phyloP scores from a whole-genome alignment of 2,113 vertebrate species.

The Taxidea taxus region DNA sequence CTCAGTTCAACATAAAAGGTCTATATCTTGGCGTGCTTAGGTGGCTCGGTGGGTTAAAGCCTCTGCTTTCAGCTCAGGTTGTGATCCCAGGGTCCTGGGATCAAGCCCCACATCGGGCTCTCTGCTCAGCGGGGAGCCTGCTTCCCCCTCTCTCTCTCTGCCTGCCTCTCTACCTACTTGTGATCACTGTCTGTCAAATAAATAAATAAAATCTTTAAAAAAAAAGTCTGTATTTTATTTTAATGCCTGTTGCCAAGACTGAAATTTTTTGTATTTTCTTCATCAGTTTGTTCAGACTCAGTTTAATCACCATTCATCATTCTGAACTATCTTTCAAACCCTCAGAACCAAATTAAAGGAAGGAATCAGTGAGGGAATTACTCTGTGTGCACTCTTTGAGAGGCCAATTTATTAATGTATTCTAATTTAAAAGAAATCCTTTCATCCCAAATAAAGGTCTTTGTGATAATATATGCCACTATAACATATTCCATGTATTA shows the following conservation, averaged over 20 bases:
- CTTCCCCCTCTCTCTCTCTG: no score
- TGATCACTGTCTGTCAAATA: no score
- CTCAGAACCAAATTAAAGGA: background rate
- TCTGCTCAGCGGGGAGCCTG: no score
- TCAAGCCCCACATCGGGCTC: no score
- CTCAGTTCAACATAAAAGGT: background rate
- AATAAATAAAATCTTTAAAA: no score
- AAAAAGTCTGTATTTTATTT: background rate
- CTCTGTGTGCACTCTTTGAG: background rate
- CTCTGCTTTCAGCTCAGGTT: no score
- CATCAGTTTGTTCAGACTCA: background rate
- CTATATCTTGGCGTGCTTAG: no score
- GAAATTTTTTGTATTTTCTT: background rate
- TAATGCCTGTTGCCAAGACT: background rate
- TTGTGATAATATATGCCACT: background rate
- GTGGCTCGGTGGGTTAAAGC: no score
- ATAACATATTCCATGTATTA: background rate
- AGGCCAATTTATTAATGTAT: conserved; percentile 21
- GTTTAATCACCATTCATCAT: background rate
- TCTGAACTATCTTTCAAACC: background rate
- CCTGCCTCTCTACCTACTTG: no score
- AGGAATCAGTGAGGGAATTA: conserved; percentile 31
- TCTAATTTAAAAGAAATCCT: conserved; percentile 14
- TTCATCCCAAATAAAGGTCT: background rate
- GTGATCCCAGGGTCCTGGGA: no score